phyloP scores from a whole-genome alignment of 2,797 vertebrate genomes.

The Sebastes vulpes region DNA sequence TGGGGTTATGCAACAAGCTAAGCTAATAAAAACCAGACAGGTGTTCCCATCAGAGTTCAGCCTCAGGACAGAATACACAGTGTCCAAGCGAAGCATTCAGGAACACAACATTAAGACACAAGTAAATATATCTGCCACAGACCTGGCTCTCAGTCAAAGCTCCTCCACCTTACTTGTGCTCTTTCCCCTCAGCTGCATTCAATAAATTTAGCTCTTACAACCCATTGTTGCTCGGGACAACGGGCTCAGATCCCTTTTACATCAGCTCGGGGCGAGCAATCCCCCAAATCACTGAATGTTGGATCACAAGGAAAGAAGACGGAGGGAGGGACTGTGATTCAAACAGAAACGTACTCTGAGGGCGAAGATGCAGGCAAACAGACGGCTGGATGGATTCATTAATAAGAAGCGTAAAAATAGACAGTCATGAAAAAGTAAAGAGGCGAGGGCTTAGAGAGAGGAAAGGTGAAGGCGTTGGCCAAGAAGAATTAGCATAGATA shows the following conservation, averaged over 20 bases:
- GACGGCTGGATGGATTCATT: constrained; percentile 47
- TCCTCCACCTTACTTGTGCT: constrained; percentile 3
- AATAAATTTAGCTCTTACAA: constrained; percentile 43
- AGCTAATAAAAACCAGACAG: constrained; percentile 70
- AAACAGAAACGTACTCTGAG: not conserved
- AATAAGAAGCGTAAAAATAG: constrained; percentile 54
- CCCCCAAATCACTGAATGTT: constrained; percentile 11
- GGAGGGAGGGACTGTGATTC: not conserved
- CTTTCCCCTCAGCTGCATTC: constrained; percentile 40
- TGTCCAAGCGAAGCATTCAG: constrained; percentile 28
- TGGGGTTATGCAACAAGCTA: constrained; percentile 41
- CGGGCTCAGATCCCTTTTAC: constrained; percentile 24
- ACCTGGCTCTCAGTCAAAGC: constrained; percentile 17
- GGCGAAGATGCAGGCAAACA: constrained; percentile 21
- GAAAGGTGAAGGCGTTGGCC: constrained; percentile 12
- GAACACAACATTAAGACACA: constrained; percentile 32
- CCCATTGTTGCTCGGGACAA: constrained; percentile 26
- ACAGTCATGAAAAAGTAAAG: constrained; percentile 57
- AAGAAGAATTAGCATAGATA: constrained; percentile 11
- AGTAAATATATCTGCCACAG: constrained; percentile 34
- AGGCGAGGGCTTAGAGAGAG: not conserved
- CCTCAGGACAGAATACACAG: constrained; percentile 35
- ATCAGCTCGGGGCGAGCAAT: not conserved
- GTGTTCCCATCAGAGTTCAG: constrained; percentile 50
- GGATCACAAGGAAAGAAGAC: constrained; percentile 9